These are phyloP conservation scores for Edolisoma coerulescens DNA, from an alignment of 2,113 vertebrate species.

Conservation along the genomic window DNA sequence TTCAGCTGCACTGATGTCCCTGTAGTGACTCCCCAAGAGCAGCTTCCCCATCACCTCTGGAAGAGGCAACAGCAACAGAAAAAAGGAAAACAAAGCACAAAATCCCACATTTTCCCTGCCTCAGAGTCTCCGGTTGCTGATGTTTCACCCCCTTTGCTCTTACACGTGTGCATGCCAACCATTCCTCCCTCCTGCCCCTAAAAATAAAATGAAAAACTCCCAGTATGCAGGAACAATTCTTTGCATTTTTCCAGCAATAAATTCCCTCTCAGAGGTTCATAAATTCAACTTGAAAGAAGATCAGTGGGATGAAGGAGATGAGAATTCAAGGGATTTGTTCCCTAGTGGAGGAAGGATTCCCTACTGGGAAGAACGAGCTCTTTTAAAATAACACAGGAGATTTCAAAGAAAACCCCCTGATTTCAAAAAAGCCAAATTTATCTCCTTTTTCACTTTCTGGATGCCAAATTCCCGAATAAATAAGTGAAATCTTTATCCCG, in stretches of 20 bases:
- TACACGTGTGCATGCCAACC: accelerated
- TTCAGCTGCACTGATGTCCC: neutral
- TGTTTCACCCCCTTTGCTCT: neutral
- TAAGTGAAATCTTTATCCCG: neutral
- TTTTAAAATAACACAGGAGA: neutral
- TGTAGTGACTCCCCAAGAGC: neutral
- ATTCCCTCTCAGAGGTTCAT: neutral
- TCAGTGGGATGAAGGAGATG: neutral
- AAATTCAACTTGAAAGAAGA: neutral
- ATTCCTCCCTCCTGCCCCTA: neutral
- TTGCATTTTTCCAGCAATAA: neutral
- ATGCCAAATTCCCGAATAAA: neutral
- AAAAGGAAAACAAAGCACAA: neutral
- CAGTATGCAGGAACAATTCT: neutral
- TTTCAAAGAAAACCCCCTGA: neutral
- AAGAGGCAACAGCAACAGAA: neutral
- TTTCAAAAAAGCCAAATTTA: neutral
- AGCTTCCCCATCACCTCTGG: neutral
- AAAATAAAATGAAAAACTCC: neutral
- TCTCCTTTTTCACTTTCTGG: neutral
- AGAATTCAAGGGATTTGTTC: neutral
- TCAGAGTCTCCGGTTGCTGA: neutral
- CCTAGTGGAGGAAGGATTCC: neutral
- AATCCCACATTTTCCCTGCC: neutral
- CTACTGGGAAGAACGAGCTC: accelerated